These are phyloP conservation scores for Limanda limanda DNA, from an alignment of 2,113 vertebrate species.

Conservation along the genomic window DNA sequence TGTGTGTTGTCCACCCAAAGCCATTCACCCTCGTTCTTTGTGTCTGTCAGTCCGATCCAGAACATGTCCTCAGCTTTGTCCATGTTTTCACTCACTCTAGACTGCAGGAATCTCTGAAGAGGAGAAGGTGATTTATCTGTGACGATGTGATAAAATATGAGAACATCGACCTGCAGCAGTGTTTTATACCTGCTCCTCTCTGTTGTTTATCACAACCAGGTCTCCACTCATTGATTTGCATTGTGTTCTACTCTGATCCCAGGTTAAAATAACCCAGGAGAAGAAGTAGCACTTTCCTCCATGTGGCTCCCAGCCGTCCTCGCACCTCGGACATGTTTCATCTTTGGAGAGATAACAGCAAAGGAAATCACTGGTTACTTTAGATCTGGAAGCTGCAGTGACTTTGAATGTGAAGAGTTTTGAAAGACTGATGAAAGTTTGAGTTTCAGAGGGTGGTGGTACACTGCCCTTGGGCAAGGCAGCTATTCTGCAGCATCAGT, in stretches of 20 bases:
- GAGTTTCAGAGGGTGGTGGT: background rate
- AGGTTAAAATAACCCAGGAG: no score
- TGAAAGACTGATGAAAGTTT: background rate
- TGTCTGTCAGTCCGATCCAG: constrained; percentile 73
- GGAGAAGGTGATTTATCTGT: background rate
- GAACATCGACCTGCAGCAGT: background rate
- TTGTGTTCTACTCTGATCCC: no score
- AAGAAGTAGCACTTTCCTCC: no score
- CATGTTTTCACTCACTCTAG: fast-evolving
- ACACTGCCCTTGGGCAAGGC: no score
- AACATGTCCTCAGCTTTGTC: fast-evolving
- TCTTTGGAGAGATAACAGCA: no score
- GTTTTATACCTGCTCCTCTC: constrained; percentile 59
- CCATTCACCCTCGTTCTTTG: constrained; percentile 26
- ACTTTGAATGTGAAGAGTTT: background rate
- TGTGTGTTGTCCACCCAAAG: constrained; percentile 56
- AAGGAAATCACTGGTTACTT: no score
- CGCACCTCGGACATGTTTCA: no score
- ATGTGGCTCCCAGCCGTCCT: no score
- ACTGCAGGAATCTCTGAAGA: constrained; percentile 32
- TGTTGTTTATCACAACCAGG: constrained; percentile 53
- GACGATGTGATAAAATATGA: background rate
- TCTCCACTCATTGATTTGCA: fast-evolving
- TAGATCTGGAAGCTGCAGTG: no score
- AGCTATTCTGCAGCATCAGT: no score